phyloP scores from a whole-genome alignment of 2,888 invertebrate species.

The Ophion costatus region DNA sequence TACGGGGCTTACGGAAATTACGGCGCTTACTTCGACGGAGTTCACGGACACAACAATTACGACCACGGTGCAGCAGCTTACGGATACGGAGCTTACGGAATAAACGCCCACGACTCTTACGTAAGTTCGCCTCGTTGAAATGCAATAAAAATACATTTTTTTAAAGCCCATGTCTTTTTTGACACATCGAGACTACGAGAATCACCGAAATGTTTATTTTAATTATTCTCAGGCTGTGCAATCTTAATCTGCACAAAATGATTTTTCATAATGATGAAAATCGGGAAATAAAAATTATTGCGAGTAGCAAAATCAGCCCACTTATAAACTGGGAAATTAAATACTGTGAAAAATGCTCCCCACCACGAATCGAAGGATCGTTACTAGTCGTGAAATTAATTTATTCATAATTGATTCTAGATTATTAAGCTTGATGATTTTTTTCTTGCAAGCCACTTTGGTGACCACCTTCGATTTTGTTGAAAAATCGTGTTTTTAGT shows the following conservation, averaged over 20 bases:
- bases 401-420: too few relatives aligned
- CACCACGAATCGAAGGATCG: too few relatives aligned
- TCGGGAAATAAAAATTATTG: too few relatives aligned
- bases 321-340: too few relatives aligned
- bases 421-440: too few relatives aligned
- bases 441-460: too few relatives aligned
- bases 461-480: too few relatives aligned
- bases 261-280: not conserved
- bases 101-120: conserved; percentile 71
- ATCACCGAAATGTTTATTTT: not conserved
- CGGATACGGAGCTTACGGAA: conserved; percentile 36
- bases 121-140: conserved; percentile 62
- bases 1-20: conserved; percentile 53
- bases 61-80: conserved; percentile 27
- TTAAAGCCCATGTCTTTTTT: not conserved
- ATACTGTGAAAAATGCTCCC: too few relatives aligned
- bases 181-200: not conserved
- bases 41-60: conserved; percentile 48
- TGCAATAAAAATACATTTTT: not conserved
- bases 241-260: not conserved
- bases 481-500: too few relatives aligned
- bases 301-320: too few relatives aligned
- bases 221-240: not conserved
- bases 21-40: conserved; percentile 54
- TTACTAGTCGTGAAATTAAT: too few relatives aligned